These are phyloP conservation scores for Cyprinodon brontotheroides DNA, from an alignment of 2,113 vertebrate genomes.

Conservation along the genomic window DNA sequence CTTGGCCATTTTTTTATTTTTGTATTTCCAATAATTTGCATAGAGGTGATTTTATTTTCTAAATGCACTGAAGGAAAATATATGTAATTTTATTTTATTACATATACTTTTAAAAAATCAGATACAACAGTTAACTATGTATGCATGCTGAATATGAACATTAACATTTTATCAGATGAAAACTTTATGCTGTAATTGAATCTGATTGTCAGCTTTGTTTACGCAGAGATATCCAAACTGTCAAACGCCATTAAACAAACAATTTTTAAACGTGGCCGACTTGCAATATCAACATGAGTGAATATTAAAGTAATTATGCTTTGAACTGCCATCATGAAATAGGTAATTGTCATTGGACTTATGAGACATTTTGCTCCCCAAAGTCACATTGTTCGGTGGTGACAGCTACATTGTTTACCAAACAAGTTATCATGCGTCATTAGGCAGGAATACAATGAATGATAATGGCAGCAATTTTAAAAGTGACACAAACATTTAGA, in stretches of 20 bases:
- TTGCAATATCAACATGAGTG: neutral
- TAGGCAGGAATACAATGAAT: slow-evolving; percentile 37
- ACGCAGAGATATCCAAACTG: neutral
- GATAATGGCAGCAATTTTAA: slow-evolving; percentile 54
- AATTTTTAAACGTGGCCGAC: neutral
- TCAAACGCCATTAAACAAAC: neutral
- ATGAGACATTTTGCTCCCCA: slow-evolving; percentile 5
- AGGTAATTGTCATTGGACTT: slow-evolving; percentile 26
- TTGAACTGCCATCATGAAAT: slow-evolving; percentile 11
- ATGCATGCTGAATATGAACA: neutral
- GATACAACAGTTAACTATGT: no score
- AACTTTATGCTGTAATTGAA: neutral
- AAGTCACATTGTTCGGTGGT: slow-evolving; percentile 13
- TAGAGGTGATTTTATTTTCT: no score
- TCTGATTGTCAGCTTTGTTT: neutral
- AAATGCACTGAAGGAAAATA: no score
- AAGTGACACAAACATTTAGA: slow-evolving; percentile 49
- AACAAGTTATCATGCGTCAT: slow-evolving; percentile 37
- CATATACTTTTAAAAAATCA: no score
- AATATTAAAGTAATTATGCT: neutral
- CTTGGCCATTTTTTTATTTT: no score
- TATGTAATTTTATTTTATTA: no score
- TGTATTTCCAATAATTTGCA: no score
- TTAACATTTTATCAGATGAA: neutral
- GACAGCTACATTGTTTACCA: slow-evolving; percentile 36